phyloP scores from a whole-genome alignment of 2,888 invertebrate genomes.

The Cephalotes varians region DNA sequence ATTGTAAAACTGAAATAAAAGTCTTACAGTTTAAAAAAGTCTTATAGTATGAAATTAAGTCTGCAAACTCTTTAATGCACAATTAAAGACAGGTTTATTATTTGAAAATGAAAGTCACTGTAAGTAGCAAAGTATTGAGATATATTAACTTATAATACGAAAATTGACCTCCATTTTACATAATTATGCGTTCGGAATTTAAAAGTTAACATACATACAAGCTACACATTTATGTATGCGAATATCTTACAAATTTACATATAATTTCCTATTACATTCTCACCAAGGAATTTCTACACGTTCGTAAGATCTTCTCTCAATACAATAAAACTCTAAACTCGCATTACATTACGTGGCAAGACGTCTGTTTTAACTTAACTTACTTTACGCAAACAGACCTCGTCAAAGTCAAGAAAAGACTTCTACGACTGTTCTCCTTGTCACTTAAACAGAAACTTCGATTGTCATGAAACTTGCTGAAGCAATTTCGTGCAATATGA shows the following conservation, averaged over 20 bases:
- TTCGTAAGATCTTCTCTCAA: background rate
- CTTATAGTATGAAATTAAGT: background rate
- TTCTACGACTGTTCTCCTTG: background rate
- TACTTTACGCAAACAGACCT: background rate
- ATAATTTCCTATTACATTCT: background rate
- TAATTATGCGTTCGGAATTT: background rate
- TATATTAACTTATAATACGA: background rate
- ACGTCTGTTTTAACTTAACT: background rate
- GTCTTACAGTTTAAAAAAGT: no score
- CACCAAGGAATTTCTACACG: background rate
- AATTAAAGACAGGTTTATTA: background rate
- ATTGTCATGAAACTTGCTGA: background rate
- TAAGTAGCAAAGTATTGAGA: background rate
- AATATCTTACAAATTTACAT: background rate
- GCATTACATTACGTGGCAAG: background rate
- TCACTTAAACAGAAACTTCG: constrained; percentile 7
- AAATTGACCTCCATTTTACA: background rate
- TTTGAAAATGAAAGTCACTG: no score
- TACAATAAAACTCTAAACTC: background rate
- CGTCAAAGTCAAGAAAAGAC: background rate
- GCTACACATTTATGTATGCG: background rate
- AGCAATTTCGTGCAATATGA: background rate
- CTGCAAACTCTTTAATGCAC: background rate
- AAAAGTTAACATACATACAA: background rate
- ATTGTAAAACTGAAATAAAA: background rate